Evolutionary conservation across 2,113 vertebrate genomes (phyloP).

Genomic region (Mustela lutreola): DNA sequence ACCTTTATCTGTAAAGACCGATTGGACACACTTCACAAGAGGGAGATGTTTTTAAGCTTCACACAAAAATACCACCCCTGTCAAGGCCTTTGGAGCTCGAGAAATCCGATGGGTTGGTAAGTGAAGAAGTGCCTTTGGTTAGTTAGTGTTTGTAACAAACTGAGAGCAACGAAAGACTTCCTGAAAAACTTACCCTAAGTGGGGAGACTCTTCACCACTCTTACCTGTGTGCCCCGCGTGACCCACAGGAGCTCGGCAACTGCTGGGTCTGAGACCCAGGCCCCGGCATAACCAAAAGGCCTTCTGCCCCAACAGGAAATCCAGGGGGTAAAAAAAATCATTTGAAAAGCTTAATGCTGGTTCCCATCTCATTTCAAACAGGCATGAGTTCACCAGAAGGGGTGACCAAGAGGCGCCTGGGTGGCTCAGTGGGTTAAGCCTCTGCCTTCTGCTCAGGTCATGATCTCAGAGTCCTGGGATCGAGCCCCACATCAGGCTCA

Average conservation of each 20-base stretch:
- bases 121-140: neutral
- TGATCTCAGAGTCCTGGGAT: too few species aligned
- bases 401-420: neutral
- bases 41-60: neutral
- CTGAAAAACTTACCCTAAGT: neutral
- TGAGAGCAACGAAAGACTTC: neutral
- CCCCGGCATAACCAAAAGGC: neutral
- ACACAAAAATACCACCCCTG: neutral
- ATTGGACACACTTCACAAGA: neutral
- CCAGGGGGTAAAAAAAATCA: neutral
- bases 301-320: neutral
- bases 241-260: neutral
- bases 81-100: conserved; percentile 1
- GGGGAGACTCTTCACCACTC: neutral
- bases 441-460: too few species aligned
- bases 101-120: neutral
- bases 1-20: neutral
- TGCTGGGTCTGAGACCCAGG: neutral
- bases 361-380: neutral
- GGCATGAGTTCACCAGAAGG: conserved; percentile 2
- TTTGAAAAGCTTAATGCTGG: neutral
- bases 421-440: too few species aligned
- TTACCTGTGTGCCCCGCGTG: neutral
- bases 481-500: rapidly evolving
- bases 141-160: neutral